phyloP scores from a whole-genome alignment of 2,888 invertebrate genomes.

The Drosophila yooni region DNA sequence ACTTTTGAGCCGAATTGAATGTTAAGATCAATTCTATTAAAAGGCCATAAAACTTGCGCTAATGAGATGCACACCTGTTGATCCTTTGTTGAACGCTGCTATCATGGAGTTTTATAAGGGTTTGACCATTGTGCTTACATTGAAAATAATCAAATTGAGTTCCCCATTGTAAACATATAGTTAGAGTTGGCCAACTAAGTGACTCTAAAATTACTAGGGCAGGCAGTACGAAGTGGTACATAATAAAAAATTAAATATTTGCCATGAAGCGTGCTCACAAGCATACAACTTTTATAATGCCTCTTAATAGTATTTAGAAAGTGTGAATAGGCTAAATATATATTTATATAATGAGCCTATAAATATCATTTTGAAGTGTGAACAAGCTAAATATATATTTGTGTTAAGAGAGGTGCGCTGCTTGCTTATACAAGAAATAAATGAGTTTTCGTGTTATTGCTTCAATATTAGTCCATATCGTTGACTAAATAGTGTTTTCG shows the following conservation, averaged over 20 bases:
- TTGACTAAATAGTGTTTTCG: not conserved
- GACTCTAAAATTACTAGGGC: not conserved
- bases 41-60: constrained; percentile 70
- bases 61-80: constrained; percentile 79
- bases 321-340: constrained; percentile 5
- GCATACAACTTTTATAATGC: not conserved
- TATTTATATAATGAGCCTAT: not conserved
- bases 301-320: not conserved
- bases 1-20: constrained; percentile 18
- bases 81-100: constrained; percentile 67
- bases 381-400: constrained; percentile 2
- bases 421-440: not conserved
- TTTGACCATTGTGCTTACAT: constrained; percentile 5
- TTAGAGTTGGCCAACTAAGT: constrained; percentile 1
- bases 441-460: not conserved
- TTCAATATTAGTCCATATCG: not conserved
- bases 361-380: not conserved
- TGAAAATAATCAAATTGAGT: not conserved
- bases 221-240: not conserved
- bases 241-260: constrained; percentile 10
- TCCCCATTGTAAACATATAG: not conserved
- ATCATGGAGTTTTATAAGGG: constrained; percentile 9
- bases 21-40: constrained; percentile 71
- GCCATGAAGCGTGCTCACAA: not conserved
- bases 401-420: not conserved